Conservation (phyloP, 2,888 invertebrate genomes). For the Andrena praecox region DNA sequence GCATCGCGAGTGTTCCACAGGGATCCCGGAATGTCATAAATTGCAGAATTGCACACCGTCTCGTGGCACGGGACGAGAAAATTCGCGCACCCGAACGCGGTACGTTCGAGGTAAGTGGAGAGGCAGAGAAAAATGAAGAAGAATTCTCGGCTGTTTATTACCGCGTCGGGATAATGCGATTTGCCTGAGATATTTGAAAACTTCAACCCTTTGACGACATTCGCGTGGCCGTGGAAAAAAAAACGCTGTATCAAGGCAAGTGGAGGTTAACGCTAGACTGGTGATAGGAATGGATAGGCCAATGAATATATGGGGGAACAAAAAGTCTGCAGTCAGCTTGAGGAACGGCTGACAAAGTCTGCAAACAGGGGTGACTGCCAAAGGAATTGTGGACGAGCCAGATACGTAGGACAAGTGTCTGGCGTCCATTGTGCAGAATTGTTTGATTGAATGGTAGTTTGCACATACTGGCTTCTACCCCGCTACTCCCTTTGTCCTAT, state of each 20-base stretch:
- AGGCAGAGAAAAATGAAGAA: no score
- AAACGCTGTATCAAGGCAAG: conserved; percentile 2
- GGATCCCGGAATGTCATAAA: conserved; percentile 37
- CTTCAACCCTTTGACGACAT: neutral
- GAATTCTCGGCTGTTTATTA: no score
- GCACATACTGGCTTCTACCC: conserved; percentile 46
- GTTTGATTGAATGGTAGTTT: conserved; percentile 64
- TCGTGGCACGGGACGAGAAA: conserved; percentile 11
- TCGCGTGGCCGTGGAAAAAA: no score
- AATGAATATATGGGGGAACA: conserved; percentile 34
- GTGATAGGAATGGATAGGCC: conserved; percentile 1
- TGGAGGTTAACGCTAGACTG: neutral
- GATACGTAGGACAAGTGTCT: conserved; percentile 62
- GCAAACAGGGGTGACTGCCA: conserved; percentile 62
- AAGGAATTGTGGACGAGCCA: conserved; percentile 64
- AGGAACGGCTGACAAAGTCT: conserved; percentile 47
- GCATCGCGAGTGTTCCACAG: conserved; percentile 13
- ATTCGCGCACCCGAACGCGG: conserved; percentile 4
- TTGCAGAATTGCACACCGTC: neutral
- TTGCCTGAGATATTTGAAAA: neutral
- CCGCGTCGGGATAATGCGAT: no score
- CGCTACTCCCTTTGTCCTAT: neutral
- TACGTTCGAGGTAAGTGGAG: no score
- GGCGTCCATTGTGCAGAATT: conserved; percentile 65
- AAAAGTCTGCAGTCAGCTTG: conserved; percentile 52